These are phyloP conservation scores for Cyphomyrus discorhynchus DNA, from an alignment of 2,113 vertebrate genomes.

Conservation along the genomic window DNA sequence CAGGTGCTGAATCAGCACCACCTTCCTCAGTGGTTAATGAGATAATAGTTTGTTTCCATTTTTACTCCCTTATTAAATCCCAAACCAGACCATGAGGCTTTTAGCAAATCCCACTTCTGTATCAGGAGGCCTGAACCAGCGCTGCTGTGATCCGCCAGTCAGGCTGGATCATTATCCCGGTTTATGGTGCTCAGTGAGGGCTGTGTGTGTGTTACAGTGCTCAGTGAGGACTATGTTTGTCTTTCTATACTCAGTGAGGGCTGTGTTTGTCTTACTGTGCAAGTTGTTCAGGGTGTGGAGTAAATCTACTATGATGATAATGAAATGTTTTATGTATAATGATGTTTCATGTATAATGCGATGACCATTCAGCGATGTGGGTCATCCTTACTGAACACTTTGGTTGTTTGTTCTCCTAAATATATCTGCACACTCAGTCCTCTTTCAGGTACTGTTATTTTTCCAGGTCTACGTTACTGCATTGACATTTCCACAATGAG, in stretches of 20 bases:
- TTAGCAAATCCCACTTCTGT: conserved; percentile 26
- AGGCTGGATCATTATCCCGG: conserved; percentile 7
- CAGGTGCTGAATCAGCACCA: conserved; percentile 14
- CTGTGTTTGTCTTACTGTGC: conserved; percentile 1
- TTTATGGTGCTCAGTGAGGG: background rate
- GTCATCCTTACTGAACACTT: background rate
- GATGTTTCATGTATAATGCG: background rate
- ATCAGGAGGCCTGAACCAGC: conserved; percentile 4
- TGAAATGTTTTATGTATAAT: background rate
- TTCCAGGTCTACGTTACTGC: background rate
- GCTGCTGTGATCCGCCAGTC: conserved; percentile 14
- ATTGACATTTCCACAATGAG: background rate
- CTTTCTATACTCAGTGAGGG: background rate
- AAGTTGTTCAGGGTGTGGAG: background rate
- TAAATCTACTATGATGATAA: background rate
- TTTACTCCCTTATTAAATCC: conserved; percentile 32
- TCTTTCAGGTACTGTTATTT: background rate
- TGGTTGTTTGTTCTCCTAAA: background rate
- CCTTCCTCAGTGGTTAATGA: conserved; percentile 35
- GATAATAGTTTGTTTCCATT: conserved; percentile 35
- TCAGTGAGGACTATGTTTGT: background rate
- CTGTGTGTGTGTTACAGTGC: background rate
- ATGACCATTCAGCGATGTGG: background rate
- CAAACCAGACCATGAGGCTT: conserved; percentile 19
- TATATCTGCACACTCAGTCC: background rate